Evolutionary conservation across 1,140 invertebrate genomes (phyloP), one percentile per base, ranked within the genome.

Genomic region (Ditylenchus dipsaci): DNA sequence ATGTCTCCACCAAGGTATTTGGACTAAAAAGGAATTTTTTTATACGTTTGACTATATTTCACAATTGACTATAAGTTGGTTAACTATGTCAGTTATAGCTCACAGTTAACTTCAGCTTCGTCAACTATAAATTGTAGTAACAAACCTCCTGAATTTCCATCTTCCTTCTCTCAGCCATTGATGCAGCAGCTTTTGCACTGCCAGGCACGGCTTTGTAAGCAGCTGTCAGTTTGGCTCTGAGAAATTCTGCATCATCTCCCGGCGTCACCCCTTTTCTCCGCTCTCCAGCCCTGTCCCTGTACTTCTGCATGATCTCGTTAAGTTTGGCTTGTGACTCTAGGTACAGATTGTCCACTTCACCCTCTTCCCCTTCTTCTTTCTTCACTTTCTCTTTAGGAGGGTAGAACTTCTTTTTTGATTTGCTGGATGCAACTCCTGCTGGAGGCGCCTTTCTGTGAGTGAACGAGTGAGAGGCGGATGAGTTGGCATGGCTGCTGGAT

Each of bases 1-100:
- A 99, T 97, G 84, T 99, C 96, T 88, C 96, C 96, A 83, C 96
- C 96, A 85, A 99, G 91, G 85, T 94, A 98, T 86, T 99, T 99
- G 0, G 95, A 98, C 84, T 98, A 94, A 84, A 97, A 92, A 45
- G n/a, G 11, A 45, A 13, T 13, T 45, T 11, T n/a, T 45, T 45
- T 45, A 45, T 45, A n/a, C n/a, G n/a, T n/a, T n/a, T n/a, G n/a
- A n/a, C n/a, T n/a, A n/a, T n/a, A n/a, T n/a, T n/a, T n/a, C n/a
- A n/a, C n/a, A n/a, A n/a, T n/a, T n/a, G n/a, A n/a, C n/a, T n/a
- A n/a, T n/a, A n/a, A n/a, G n/a, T n/a, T n/a, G n/a, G n/a, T n/a
- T n/a, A n/a, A n/a, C n/a, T n/a, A n/a, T n/a, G n/a, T n/a, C n/a
- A n/a, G n/a, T n/a, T n/a, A n/a, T n/a, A n/a, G n/a, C n/a, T n/a